These are phyloP conservation scores for Medauroidea extradentata DNA, from an alignment of 1,140 invertebrate species.

Conservation along the genomic window DNA sequence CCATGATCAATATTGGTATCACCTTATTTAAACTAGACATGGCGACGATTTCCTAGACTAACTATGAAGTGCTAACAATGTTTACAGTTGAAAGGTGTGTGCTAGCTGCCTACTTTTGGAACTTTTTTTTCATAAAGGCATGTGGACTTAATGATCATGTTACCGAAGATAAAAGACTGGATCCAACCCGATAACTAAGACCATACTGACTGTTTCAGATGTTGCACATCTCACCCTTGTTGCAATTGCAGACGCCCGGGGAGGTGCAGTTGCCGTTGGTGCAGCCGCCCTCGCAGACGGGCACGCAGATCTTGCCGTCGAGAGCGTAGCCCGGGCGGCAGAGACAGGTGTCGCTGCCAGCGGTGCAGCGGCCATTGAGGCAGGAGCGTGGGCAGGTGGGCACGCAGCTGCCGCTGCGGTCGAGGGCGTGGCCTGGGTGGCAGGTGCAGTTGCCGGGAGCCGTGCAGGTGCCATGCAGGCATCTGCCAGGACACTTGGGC, in stretches of 20 bases:
- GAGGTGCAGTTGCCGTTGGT: constrained; percentile 36
- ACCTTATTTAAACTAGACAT: no score
- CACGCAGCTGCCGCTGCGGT: constrained; percentile 31
- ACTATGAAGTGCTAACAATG: no score
- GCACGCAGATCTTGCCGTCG: constrained; percentile 34
- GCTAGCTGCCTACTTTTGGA: no score
- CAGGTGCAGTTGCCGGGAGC: constrained; percentile 52
- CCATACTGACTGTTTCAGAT: no score
- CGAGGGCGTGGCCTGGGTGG: constrained; percentile 51
- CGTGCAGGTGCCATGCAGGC: constrained; percentile 46
- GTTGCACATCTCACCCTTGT: no score
- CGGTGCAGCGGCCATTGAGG: constrained; percentile 35
- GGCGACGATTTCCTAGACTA: no score
- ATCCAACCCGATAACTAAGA: no score
- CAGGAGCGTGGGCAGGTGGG: constrained; percentile 42
- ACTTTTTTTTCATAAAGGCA: no score
- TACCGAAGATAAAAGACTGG: no score
- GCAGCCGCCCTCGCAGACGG: constrained; percentile 41
- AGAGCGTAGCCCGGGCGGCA: constrained; percentile 57
- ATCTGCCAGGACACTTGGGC: constrained; percentile 40
- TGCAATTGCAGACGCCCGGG: constrained; percentile 41
- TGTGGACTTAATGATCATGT: no score
- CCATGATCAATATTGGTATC: no score
- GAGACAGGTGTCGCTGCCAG: constrained; percentile 46
- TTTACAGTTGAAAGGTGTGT: no score